These are phyloP conservation scores for Hyalella azteca DNA, from an alignment of 2,888 invertebrate species.

Conservation along the genomic window DNA sequence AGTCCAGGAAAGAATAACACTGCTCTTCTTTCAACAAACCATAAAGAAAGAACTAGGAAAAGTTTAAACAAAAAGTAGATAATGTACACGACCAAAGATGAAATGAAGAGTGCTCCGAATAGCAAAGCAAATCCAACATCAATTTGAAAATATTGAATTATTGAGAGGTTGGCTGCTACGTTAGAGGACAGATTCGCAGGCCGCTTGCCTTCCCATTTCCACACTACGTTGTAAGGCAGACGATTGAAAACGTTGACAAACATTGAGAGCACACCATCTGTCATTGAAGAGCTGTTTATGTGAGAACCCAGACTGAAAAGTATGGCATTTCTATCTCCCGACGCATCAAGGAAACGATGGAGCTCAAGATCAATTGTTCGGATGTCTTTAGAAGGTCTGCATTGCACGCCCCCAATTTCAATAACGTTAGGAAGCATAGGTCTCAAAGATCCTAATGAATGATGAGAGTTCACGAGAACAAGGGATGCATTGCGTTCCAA, in stretches of 20 bases:
- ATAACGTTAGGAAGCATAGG: slow-evolving; percentile 57
- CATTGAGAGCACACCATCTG: slow-evolving; percentile 59
- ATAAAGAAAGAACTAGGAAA: background rate
- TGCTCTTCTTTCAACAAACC: background rate
- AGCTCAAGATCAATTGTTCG: slow-evolving; percentile 42
- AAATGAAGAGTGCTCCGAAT: background rate
- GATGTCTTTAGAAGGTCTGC: slow-evolving; percentile 47
- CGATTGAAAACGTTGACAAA: slow-evolving; percentile 45
- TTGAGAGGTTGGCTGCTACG: slow-evolving; percentile 30
- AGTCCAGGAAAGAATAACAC: background rate
- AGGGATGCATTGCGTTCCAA: slow-evolving; percentile 42
- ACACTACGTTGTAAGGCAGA: slow-evolving; percentile 45
- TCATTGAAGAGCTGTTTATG: slow-evolving; percentile 59
- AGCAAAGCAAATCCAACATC: slow-evolving; percentile 8
- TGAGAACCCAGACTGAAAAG: slow-evolving; percentile 55
- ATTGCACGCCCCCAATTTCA: slow-evolving; percentile 58
- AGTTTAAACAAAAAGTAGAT: background rate
- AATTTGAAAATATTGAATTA: slow-evolving; percentile 26
- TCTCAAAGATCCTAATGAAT: slow-evolving; percentile 54
- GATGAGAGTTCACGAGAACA: slow-evolving; percentile 54
- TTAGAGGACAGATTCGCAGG: slow-evolving; percentile 43
- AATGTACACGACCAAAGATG: background rate
- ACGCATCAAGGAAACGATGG: slow-evolving; percentile 43
- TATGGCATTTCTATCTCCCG: slow-evolving; percentile 40
- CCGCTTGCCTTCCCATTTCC: slow-evolving; percentile 45